Base-by-base conservation (phyloP, 2,797 vertebrate species). In the Oophaga sylvatica region DNA sequence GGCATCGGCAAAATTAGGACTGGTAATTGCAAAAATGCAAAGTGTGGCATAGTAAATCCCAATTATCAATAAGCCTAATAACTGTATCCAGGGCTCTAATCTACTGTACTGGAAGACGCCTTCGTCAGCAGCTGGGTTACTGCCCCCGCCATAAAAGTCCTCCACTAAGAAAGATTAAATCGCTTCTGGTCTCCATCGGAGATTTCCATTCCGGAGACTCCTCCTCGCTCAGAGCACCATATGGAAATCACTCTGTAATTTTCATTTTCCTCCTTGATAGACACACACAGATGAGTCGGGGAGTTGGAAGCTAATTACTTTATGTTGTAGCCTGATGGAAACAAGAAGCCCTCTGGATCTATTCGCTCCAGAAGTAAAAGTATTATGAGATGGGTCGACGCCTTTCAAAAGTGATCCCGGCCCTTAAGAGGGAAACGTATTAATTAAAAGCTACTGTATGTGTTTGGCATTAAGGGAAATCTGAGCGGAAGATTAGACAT, bases 381-480 rank as follows among this genome's bases (percentile, higher is more conserved):
- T 13, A 60, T 75, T 84, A 90, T 90, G 89, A 90, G 77, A 90
- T 73, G 90, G 73, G 89, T 83, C 85, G 59, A 80, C 9, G 48
- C 3, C 3, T 45, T 81, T 87, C 41, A 80, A 19, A 53, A 0
- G 70, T 2, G n/a, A 82, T 88, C 86, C 88, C 80, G 63, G 41
- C 29, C 45, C 56, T 92, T 92, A 86, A 80, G 41, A 89, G 84
- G 31, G 81, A 88, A 10, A 83, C 29, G 4, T 70, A 45, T 87
- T 89, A 87, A 87, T 92, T 92, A 93, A 92, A 91, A 92, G 90
- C 90, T 90, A 53, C 79, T 84, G n/a, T 57, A 20, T 57, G 83
- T 87, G 87, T 91, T 73, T 90, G n/a, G 75, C 90, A 88, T 91
- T 90, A 88, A 88, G 63, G 81, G 68, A 83, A 19, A 59, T 80